Evolutionary conservation across 2,797 vertebrate species (phyloP), one percentile per base, ranked within the genome.

Genomic region (Halcyon chelicuti): DNA sequence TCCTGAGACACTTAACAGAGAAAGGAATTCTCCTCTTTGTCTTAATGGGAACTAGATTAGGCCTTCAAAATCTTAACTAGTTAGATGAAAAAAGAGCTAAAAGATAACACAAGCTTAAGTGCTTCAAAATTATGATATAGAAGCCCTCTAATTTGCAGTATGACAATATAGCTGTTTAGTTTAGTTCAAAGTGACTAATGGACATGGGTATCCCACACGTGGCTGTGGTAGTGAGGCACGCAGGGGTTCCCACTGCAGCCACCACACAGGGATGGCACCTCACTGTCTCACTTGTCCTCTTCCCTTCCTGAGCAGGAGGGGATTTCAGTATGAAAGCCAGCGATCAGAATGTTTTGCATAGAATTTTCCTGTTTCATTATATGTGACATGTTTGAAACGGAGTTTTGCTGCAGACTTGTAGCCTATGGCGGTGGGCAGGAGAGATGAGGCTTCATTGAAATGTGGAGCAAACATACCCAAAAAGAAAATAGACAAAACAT

Each of bases 341-440:
- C 0, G 4, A 58, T 55, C 75, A 63, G 93, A 76, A 73, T 2
- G 63, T 35, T 96, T 58, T 28, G 86, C 57, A 86, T 77, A 91
- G 74, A 91, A 96, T 78, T 97, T 88, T 94, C 78, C 80, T 15
- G 42, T 88, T 63, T 96, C 95, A 87, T 94, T 86, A 68, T 5
- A 77, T 58, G 92, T 97, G 96, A 94, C 97, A 94, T 5, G 57
- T 58, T 81, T 0, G 80, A 95, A 93, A 94, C 42, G 13, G 81
- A 93, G 84, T 82, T 96, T 76, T 85, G 95, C 96, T 62, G 78
- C 95, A 95, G 96, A 94, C 94, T 86, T 9, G 3, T 92, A 94
- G 97, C 96, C 97, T 33, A 68, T 90, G 96, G 97, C 96, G 5
- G 86, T 42, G 75, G 89, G 68, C 92, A 94, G 86, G 82, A 60